Evolutionary conservation across 2,797 vertebrate genomes (phyloP).

Genomic region (Limosa lapponica): DNA sequence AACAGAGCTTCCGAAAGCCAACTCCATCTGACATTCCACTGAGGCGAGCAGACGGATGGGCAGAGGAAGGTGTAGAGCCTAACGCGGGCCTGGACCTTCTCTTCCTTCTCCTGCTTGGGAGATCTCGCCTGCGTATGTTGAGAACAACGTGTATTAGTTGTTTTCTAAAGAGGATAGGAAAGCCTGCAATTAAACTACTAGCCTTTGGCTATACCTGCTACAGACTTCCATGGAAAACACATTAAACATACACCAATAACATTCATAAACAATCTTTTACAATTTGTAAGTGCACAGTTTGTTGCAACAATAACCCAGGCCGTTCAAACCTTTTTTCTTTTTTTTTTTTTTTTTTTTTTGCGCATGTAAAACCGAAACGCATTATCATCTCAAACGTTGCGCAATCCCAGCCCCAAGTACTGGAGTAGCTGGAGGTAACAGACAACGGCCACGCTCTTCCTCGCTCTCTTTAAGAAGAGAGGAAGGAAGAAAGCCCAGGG

Average conservation of each 20-base stretch:
- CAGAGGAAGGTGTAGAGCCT: background rate
- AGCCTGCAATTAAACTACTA: background rate
- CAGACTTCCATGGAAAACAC: background rate
- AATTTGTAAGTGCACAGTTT: background rate
- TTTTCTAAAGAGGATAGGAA: background rate
- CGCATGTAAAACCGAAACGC: background rate
- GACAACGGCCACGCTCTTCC: background rate
- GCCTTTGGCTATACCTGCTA: background rate
- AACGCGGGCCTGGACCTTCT: accelerated
- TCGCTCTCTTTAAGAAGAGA: background rate
- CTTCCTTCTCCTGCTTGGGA: background rate
- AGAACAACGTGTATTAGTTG: background rate
- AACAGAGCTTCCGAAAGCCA: background rate
- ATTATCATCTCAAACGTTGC: background rate
- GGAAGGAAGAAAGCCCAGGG: slow-evolving; percentile 33
- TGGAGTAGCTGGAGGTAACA: slow-evolving; percentile 1
- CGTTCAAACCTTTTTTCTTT: background rate
- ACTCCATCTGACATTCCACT: background rate
- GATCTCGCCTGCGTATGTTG: accelerated
- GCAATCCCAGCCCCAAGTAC: background rate
- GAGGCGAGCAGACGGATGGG: accelerated
- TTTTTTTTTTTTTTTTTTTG: background rate
- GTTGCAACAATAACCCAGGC: background rate
- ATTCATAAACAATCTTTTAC: slow-evolving; percentile 27
- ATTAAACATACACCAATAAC: slow-evolving; percentile 1